Base-by-base conservation (phyloP, 2,797 vertebrate genomes). In the Orientallactaga sibirica region DNA sequence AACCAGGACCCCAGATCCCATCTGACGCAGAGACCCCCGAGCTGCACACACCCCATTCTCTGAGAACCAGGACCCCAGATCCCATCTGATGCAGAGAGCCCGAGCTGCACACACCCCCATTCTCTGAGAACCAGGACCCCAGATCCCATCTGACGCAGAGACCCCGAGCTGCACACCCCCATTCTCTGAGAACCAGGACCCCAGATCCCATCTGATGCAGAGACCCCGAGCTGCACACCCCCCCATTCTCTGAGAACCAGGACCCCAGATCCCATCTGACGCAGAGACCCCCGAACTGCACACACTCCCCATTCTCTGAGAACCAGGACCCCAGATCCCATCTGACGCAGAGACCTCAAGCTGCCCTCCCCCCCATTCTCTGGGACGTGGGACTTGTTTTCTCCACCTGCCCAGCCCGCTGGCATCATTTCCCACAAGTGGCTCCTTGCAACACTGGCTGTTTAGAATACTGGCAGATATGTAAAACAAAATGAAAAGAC, bases 401-500 rank as follows among this genome's bases (percentile, higher is more conserved):
- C 16, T 16, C 22, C 41, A 62, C 15, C 41, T 73, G 70, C 78
- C 27, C 20, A 2, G 76, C 41, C 41, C 24, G n/a, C 20, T 55
- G 58, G 75, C 62, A 86, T 52, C 67, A 68, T 24, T 90, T 67
- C 41, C 67, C 27, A 27, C 48, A 88, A 77, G 33, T n/a, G 48
- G 88, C 83, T 66, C 52, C 52, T 76, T 77, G 68, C 76, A 33
- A 74, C 16, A 5, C 29, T 82, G 70, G 74, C 58, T 81, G 87
- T 83, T 92, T 25, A 89, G 66, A 94, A 81, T 37, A 37, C 33
- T 82, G 66, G 48, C 4, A 94, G 81, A 77, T 37, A 89, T 66
- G 84, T 84, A 66, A 94, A 86, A 91, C 48, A 76, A 85, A 88
- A 75, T 7, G 37, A 76, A 88, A 94, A 62, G 66, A 29, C 52